Evolutionary conservation across 2,797 vertebrate species (phyloP), one percentile per base, ranked within the genome.

Genomic region (Botia almorhae): DNA sequence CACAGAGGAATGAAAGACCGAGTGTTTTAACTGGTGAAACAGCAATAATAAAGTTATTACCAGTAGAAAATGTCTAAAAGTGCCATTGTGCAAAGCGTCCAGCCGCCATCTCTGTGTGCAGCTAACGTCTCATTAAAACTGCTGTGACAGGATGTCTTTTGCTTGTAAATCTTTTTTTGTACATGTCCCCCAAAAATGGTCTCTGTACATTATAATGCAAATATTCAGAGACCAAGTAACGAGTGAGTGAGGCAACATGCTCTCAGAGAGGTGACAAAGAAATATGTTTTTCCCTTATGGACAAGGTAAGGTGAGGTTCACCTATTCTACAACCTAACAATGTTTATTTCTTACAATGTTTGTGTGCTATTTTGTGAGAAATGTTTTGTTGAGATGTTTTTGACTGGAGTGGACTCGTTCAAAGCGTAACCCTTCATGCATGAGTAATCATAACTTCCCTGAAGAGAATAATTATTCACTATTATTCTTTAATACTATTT

Each of bases 1-100:
- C 48, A 60, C n/a, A 68, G 71, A 78, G 70, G 51, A 78, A 39
- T 77, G 0, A 82, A 76, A 74, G 74, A 80, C 67, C 26, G 13
- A 80, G 17, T 70, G 29, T 55, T 71, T 76, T 61, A 72, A 64
- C 69, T 33, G 50, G 58, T 65, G 48, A 68, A 74, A 64, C 14
- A 68, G 61, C 72, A 68, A 71, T 43, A 73, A 70, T 75, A 17
- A 56, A 71, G 53, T 19, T 46, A 29, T 67, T 67, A 55, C 21
- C 5, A 53, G 48, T 4, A 39, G n/a, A n/a, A 51, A 13, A 55
- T 26, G 23, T 39, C 12, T 39, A 1, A 67, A 39, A 39, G 19
- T 72, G 69, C 5, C 46, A 63, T 6, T 13, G n/a, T 16, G 46
- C 39, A 13, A 7, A 7, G 61, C 23, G 29, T 48, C 17, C 64